phyloP scores from a whole-genome alignment of 2,888 invertebrate species.

The Caenorhabditis afra region DNA sequence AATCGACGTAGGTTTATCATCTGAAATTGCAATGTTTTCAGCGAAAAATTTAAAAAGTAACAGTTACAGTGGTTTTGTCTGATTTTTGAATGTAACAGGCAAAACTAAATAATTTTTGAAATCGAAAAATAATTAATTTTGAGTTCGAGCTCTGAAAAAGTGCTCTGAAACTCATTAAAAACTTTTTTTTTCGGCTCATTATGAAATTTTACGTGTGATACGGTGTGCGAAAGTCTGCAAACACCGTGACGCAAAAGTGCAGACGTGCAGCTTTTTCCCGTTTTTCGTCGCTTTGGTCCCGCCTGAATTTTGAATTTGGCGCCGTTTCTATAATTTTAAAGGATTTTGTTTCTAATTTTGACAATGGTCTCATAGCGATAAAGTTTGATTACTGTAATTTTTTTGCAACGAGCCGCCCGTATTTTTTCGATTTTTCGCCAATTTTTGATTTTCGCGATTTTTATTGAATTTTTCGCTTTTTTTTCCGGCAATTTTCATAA shows the following conservation, averaged over 20 bases:
- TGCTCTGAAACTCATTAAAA: too few species aligned
- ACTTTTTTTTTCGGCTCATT: too few species aligned
- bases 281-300: slow-evolving; percentile 11
- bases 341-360: slow-evolving; percentile 3
- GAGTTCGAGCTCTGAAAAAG: too few species aligned
- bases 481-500: not conserved
- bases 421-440: not conserved
- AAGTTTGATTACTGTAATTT: slow-evolving; percentile 11
- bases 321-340: slow-evolving; percentile 9
- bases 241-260: slow-evolving; percentile 33
- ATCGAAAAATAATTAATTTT: too few species aligned
- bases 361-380: slow-evolving; percentile 26
- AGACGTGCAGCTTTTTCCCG: not conserved
- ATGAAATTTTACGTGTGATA: not conserved
- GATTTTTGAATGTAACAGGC: too few species aligned
- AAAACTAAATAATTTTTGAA: too few species aligned
- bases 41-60: not conserved
- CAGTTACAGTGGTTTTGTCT: too few species aligned
- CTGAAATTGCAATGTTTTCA: slow-evolving; percentile 9
- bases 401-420: slow-evolving; percentile 11
- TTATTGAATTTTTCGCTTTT: not conserved
- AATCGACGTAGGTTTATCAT: slow-evolving; percentile 47
- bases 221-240: slow-evolving; percentile 18
- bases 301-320: slow-evolving; percentile 8
- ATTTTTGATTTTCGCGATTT: not conserved